Base-by-base conservation (phyloP, 2,797 vertebrate genomes). In the Argentina silus region DNA sequence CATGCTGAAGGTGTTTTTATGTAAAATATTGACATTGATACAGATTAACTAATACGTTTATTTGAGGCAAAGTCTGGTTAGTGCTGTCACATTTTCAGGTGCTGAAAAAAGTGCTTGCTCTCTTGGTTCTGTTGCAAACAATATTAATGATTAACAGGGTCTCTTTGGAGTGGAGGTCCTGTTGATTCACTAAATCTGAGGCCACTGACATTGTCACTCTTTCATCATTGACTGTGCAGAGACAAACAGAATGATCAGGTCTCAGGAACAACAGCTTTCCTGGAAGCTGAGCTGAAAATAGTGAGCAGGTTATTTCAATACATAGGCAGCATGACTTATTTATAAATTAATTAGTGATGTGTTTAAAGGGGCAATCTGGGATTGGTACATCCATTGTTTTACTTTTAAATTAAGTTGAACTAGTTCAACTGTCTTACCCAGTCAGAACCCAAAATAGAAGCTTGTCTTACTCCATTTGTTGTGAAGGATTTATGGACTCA, bases 131-230 rank as follows among this genome's bases (percentile, higher is more conserved):
- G 64, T 15, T 6, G 27, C 12, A 60, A 19, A 14, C 27, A 17
- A 45, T 3, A 36, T 10, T 72, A 80, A 78, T 81, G 59, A 72
- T 76, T 83, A 73, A 70, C 68, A 68, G 8, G 55, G 55, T 63
- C 44, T 19, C n/a, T 43, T 66, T 53, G 23, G 21, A 57, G 68
- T 19, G 14, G 51, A 50, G 68, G 12, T 43, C 56, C 50, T 66
- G 56, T 69, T 80, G 75, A 74, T 56, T 68, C 55, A 69, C n/a
- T 21, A 51, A 19, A 43, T 55, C 53, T 6, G 17, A 43, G 67
- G 51, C 51, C 47, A 67, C 12, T 48, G n/a, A 44, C 47, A 14
- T 14, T 43, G 67, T 21, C 8, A 19, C 14, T 36, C 21, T 68
- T 12, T 47, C 63, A 6, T 36, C 27, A 36, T 36, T 4, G 27